Base-by-base conservation (phyloP, 2,113 vertebrate species). In the Miniopterus natalensis region DNA sequence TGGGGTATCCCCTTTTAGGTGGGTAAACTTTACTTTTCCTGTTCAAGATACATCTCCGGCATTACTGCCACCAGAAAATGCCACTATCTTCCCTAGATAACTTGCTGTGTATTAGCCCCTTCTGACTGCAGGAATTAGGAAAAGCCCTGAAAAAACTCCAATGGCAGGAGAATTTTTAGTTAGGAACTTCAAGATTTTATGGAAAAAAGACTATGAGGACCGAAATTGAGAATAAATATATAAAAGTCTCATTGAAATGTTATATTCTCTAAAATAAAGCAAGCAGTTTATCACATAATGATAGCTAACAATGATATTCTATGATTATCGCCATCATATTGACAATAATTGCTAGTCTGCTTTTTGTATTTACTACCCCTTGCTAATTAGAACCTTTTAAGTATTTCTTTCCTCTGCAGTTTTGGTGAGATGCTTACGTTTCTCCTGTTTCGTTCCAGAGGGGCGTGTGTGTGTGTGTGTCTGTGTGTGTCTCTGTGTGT, bases 381-480 rank as follows among this genome's bases (percentile, higher is more conserved):
- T 77, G 65, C 31, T 65, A 86, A 70, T 55, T 5, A 95, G 45
- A 87, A 59, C 66, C 3, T 23, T 80, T 49, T 25, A 92, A 75
- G 75, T 5, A 53, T 75, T 87, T 66, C 4, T 1, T 96, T 74
- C 29, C 29, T 63, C 65, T 87, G n/a, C 14, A 51, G 45, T 84
- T 42, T 79, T 68, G 75, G 40, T 68, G 68, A 93, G 45, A 88
- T 80, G 49, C 36, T 95, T 92, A 57, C 61, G 70, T 68, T 15
- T 40, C 15, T 84, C 18, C 36, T 51, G 21, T 80, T 94, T 90
- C 63, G 25, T 47, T 88, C 45, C 23, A 40, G 27, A 68, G 25
- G n/a, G 12, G 42, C 47, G 17, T 27, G 27, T 49, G 18, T 78
- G 3, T 55, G 20, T 55, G 3, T n/a, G 17, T 21, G 27, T 57